Evolutionary conservation across 2,113 vertebrate genomes (phyloP).

Genomic region (Zootoca vivipara): DNA sequence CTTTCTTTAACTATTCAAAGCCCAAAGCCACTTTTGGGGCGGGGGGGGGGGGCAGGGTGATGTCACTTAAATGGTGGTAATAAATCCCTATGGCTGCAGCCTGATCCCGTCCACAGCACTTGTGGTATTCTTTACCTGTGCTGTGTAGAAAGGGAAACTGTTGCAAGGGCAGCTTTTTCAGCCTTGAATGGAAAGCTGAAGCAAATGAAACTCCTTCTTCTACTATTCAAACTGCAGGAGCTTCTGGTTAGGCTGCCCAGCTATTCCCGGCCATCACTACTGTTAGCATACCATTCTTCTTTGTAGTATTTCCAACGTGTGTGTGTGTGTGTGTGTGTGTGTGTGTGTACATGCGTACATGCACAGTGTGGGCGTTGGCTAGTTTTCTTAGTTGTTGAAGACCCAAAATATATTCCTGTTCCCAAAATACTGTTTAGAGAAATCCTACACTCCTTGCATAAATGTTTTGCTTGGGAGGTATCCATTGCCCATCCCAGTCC

Average conservation of each 20-base stretch:
- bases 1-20: not conserved
- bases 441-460: not conserved
- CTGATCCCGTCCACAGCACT: not conserved
- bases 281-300: not conserved
- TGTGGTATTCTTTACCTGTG: not conserved
- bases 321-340: not conserved
- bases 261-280: not conserved
- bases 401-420: not conserved
- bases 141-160: not conserved
- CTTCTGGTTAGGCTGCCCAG: not conserved
- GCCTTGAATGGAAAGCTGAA: not conserved
- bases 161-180: not conserved
- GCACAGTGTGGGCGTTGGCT: not conserved
- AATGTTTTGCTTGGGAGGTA: not conserved
- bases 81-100: not conserved
- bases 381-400: not conserved
- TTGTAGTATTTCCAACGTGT: not conserved
- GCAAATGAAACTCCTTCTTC: not conserved
- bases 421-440: not conserved
- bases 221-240: not conserved
- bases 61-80: not conserved
- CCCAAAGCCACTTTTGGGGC: not conserved
- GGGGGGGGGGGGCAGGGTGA: too few relatives aligned
- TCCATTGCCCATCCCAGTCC: not conserved
- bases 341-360: not conserved